Percentiles rank a stretch among this genome's conserved stretches.
phyloP scores from a whole-genome alignment of 1,140 invertebrate genomes.

The Temnothorax curvispinosus region DNA sequence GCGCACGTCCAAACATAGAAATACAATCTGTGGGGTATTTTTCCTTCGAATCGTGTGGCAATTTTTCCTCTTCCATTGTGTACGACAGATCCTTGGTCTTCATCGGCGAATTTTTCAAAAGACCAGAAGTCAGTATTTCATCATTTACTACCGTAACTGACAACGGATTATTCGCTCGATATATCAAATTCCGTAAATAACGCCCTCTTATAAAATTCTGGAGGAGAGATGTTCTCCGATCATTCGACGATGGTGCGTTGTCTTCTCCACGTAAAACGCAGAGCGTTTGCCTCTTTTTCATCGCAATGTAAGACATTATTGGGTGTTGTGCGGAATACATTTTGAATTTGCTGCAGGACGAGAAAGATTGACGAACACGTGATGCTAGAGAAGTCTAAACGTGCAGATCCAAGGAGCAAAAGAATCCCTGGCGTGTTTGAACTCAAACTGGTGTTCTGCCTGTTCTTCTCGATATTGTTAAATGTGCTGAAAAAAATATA shows the following conservation, averaged over 20 bases:
- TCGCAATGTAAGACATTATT: not conserved
- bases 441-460: constrained; percentile 53
- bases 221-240: constrained; percentile 52
- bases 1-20: not conserved
- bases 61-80: not conserved
- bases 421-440: not conserved
- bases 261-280: constrained; percentile 42
- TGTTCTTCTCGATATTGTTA: constrained; percentile 44
- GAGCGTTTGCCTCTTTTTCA: constrained; percentile 58
- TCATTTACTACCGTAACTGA: constrained; percentile 77
- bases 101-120: constrained; percentile 70
- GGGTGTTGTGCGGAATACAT: constrained; percentile 58
- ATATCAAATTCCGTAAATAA: constrained; percentile 1
- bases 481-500: constrained; percentile 66
- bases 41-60: not conserved
- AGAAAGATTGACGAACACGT: not conserved
- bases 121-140: constrained; percentile 72
- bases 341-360: not conserved
- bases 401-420: not conserved
- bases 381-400: not conserved
- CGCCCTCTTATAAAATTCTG: no score
- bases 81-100: constrained; percentile 45
- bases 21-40: not conserved
- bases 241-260: not conserved
- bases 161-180: constrained; percentile 61